Base-by-base conservation (phyloP, 2,888 invertebrate species). In the Cerastoderma edule region DNA sequence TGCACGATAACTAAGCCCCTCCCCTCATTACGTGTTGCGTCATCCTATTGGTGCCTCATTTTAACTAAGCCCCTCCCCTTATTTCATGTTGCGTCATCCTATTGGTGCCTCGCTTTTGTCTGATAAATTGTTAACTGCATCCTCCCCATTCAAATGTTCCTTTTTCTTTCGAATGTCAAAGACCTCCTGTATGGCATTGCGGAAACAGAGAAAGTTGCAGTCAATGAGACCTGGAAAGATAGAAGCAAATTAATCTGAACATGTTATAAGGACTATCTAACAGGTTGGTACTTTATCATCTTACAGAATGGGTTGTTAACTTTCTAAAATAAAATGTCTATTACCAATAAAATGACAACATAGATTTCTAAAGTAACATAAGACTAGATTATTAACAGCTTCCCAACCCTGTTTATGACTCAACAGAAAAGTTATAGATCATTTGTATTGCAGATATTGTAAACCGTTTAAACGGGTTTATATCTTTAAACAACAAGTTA, bases 161-260 rank as follows among this genome's bases (percentile, higher is more conserved):
- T 71, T 65, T 72, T 89, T 89, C 72, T 89, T 85, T 54, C 87
- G 76, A 0, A 94, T 89, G 69, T 98, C 97, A 93, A 99, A 98
- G 28, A 99, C 98, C 93, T 98, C 97, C 87, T 98, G 97, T 85
- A 99, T 98, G 22, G 98, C 98, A 92, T 97, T 96, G 48, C 98
- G 96, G 93, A 99, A 99, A 93, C 98, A 98, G 83, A 98, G 94
- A 92, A 99, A 99, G 93, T 99, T 99, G 94, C 99, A 99, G 93
- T 99, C 99, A 90, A 99, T 99, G 67, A 99, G 96, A 89, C 97
- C 97, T 97, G 93, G 5, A 94, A 94, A 85, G 86, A 86, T 87
- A 83, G 30, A 5, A n/a, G 32, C 27, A 32, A 30, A 32, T n/a
- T 30, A 3, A 28, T 56, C 3, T 16, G 16, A 44, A 44, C 10